Conservation (phyloP, 2,797 vertebrate species). For the Ctenopoma kingsleyae region DNA sequence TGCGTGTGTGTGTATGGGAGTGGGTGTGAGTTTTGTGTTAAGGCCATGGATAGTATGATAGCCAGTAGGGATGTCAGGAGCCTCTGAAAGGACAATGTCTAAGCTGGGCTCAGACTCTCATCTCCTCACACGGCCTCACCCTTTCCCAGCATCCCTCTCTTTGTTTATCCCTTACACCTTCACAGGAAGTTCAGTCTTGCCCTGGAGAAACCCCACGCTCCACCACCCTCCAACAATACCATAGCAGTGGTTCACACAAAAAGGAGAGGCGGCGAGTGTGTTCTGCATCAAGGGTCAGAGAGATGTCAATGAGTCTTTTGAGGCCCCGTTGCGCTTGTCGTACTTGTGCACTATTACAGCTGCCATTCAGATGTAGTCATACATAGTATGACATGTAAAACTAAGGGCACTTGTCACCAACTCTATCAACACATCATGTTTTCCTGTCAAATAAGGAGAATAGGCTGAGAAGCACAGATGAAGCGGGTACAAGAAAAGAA, state of each 20-base stretch:
- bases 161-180: constrained; percentile 83
- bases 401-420: too few relatives aligned
- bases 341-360: background rate
- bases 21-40: constrained; percentile 40
- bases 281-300: constrained; percentile 62
- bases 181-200: constrained; percentile 79
- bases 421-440: background rate
- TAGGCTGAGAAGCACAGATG: too few relatives aligned
- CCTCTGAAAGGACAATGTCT: constrained; percentile 72
- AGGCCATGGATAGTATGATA: constrained; percentile 64
- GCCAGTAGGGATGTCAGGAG: constrained; percentile 76
- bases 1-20: constrained; percentile 13
- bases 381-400: too few relatives aligned
- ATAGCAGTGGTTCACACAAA: constrained; percentile 52
- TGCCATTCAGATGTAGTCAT: background rate
- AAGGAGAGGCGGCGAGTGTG: constrained; percentile 47
- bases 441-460: too few relatives aligned
- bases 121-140: constrained; percentile 71
- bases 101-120: constrained; percentile 83
- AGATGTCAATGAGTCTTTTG: constrained; percentile 52
- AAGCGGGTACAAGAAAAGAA: too few relatives aligned
- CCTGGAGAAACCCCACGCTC: constrained; percentile 56
- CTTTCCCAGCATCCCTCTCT: constrained; percentile 72
- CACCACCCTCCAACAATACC: constrained; percentile 23
- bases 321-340: constrained; percentile 8